Conservation (phyloP, 2,888 invertebrate genomes). For the Agrotis clavis region DNA sequence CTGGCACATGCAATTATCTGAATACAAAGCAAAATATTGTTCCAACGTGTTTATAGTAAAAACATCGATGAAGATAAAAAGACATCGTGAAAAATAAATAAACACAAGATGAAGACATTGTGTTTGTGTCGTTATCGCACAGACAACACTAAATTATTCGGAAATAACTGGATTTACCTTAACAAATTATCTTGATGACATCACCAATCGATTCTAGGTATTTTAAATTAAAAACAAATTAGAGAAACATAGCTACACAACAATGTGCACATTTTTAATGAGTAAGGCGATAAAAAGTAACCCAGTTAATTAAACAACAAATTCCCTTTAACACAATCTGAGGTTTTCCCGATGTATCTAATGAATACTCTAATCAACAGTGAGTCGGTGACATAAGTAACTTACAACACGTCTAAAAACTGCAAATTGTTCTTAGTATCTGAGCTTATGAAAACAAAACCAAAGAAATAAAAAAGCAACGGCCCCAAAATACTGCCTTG, state of each 20-base stretch:
- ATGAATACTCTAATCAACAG: not conserved
- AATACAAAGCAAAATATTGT: not conserved
- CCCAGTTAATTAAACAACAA: not conserved
- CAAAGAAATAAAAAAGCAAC: not conserved
- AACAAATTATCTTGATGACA: conserved; percentile 15
- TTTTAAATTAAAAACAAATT: conserved; percentile 30
- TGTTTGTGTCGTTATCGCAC: conserved; percentile 18
- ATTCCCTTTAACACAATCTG: not conserved
- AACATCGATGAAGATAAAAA: not conserved
- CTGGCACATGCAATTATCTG: not conserved
- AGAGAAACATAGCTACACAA: not conserved
- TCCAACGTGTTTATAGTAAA: not conserved
- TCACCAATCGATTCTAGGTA: conserved; percentile 21
- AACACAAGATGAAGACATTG: conserved; percentile 2
- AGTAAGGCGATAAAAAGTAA: not conserved
- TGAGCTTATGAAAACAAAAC: not conserved
- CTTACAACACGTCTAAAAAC: not conserved
- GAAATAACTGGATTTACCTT: conserved; percentile 34
- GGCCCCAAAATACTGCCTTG: conserved; percentile 25
- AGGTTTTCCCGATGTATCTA: conserved; percentile 11
- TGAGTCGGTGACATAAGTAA: not conserved
- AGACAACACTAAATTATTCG: conserved; percentile 23
- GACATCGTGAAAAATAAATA: conserved; percentile 4
- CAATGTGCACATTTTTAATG: not conserved
- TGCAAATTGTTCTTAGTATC: too few species aligned